phyloP scores from a whole-genome alignment of 2,797 vertebrate species.

The Poeciliopsis presidionis region DNA sequence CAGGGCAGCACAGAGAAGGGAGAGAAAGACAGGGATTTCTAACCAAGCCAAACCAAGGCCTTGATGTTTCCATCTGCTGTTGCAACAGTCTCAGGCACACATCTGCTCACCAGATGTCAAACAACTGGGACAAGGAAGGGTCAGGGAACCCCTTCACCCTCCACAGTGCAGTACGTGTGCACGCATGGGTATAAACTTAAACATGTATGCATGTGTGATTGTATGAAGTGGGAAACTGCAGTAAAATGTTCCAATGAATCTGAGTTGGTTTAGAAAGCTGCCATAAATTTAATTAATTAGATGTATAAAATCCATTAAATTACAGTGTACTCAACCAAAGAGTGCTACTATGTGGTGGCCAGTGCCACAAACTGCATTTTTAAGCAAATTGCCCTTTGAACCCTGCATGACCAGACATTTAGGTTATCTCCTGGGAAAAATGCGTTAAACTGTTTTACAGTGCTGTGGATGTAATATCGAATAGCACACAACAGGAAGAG shows the following conservation, averaged over 20 bases:
- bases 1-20: constrained; percentile 47
- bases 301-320: constrained; percentile 4
- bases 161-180: constrained; percentile 39
- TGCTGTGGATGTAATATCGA: constrained; percentile 18
- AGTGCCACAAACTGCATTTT: not conserved
- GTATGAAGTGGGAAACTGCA: constrained; percentile 19
- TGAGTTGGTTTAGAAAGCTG: constrained; percentile 23
- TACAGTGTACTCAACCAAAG: not conserved
- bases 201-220: constrained; percentile 16
- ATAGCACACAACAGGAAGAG: constrained; percentile 14
- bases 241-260: constrained; percentile 33
- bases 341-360: not conserved
- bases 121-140: constrained; percentile 74
- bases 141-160: constrained; percentile 85
- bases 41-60: constrained; percentile 70
- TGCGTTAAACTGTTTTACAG: constrained; percentile 1
- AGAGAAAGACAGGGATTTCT: constrained; percentile 67
- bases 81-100: constrained; percentile 72
- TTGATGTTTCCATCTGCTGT: constrained; percentile 77
- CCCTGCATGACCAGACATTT: constrained; percentile 14
- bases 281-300: constrained; percentile 16
- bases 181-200: constrained; percentile 26
- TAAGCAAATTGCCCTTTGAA: not conserved
- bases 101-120: constrained; percentile 83
- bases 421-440: constrained; percentile 12